These are phyloP conservation scores for Arbacia lixula DNA, from an alignment of 53 echinoderm and acorn worm species.

Conservation along the genomic window DNA sequence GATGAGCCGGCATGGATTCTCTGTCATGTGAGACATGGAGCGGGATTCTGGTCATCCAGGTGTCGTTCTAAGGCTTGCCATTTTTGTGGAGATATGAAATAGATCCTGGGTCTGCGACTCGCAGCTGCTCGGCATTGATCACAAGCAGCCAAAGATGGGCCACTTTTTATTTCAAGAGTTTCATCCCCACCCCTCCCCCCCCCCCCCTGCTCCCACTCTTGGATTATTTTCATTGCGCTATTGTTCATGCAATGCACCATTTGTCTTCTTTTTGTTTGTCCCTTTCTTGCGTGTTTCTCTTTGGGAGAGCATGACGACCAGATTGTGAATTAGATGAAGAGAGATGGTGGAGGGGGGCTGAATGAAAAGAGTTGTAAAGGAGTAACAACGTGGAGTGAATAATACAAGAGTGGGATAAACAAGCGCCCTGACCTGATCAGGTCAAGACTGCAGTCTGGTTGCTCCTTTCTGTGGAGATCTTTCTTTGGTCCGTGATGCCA, in stretches of 20 bases:
- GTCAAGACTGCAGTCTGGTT: constrained; percentile 43
- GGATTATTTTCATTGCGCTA: not conserved
- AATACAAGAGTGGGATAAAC: constrained; percentile 16
- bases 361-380: constrained; percentile 7
- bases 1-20: constrained; percentile 32
- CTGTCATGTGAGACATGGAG: constrained; percentile 16
- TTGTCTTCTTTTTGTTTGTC: not conserved
- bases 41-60: constrained; percentile 22
- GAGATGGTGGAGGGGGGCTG: not conserved
- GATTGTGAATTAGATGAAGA: constrained; percentile 7
- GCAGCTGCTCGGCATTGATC: constrained; percentile 33
- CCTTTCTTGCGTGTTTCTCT: constrained; percentile 28
- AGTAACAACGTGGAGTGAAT: not conserved
- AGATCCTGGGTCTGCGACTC: constrained; percentile 12
- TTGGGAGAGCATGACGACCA: constrained; percentile 22
- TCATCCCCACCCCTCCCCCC: too few relatives aligned
- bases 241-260: constrained; percentile 12
- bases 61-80: constrained; percentile 1
- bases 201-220: constrained; percentile 9
- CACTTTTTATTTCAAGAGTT: too few relatives aligned
- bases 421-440: constrained; percentile 46
- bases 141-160: too few relatives aligned
- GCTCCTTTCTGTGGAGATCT: constrained; percentile 9
- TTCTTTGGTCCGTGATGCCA: constrained; percentile 28
- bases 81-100: constrained; percentile 32